Conservation (phyloP, 2,113 vertebrate species). For the Blennius ocellaris region DNA sequence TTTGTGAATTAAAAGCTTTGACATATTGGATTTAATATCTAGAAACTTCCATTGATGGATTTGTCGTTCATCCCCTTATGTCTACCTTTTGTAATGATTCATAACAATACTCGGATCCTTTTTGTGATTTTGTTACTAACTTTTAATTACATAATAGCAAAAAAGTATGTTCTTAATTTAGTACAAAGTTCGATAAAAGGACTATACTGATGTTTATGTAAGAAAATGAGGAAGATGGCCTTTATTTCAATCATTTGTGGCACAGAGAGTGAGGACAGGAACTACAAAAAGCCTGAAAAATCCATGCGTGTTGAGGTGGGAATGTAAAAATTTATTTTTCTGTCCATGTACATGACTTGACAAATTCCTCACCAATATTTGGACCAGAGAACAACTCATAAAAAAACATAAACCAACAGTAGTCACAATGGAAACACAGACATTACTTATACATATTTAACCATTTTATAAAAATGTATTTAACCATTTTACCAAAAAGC, state of each 20-base stretch:
- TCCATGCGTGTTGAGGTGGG: too few relatives aligned
- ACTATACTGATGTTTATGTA: too few relatives aligned
- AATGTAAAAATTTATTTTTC: too few relatives aligned
- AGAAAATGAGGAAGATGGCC: too few relatives aligned
- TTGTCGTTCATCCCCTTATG: not conserved
- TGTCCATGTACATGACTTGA: not conserved
- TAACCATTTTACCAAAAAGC: too few relatives aligned
- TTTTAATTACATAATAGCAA: slow-evolving; percentile 30
- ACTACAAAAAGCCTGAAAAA: too few relatives aligned
- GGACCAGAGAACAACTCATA: not conserved
- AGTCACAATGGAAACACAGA: not conserved
- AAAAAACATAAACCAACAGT: not conserved
- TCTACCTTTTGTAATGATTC: slow-evolving; percentile 19
- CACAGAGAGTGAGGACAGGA: too few relatives aligned
- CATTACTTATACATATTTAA: too few relatives aligned
- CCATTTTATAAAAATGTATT: too few relatives aligned
- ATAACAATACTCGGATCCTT: slow-evolving; percentile 16
- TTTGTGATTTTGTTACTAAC: slow-evolving; percentile 22
- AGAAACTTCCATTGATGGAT: slow-evolving; percentile 15
- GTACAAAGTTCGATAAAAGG: too few relatives aligned
- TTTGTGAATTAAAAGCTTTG: slow-evolving; percentile 28
- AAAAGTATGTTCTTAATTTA: too few relatives aligned
- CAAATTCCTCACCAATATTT: not conserved
- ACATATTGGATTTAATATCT: slow-evolving; percentile 17
- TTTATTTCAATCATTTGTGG: too few relatives aligned